Evolutionary conservation across 2,888 invertebrate genomes (phyloP).

Genomic region (Hecatera dysodea): DNA sequence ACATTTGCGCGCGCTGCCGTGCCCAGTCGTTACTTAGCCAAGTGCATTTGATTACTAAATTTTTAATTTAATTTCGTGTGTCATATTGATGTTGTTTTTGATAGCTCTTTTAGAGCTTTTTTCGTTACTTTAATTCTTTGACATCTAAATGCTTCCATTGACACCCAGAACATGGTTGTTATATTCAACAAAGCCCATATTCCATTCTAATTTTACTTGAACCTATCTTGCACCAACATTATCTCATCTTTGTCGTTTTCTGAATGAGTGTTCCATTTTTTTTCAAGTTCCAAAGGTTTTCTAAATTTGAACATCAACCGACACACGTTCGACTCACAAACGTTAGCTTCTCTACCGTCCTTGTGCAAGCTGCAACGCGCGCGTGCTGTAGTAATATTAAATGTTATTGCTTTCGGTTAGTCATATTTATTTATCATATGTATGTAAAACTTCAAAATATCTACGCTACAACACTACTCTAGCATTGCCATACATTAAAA

Average conservation of each 20-base stretch:
- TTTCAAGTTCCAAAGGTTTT: conserved; percentile 6
- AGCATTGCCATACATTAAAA: conserved; percentile 89
- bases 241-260: conserved; percentile 10
- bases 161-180: conserved; percentile 4
- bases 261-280: neutral
- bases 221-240: conserved; percentile 11
- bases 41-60: conserved; percentile 57
- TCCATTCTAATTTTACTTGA: neutral
- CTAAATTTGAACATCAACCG: conserved; percentile 41
- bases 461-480: conserved; percentile 89
- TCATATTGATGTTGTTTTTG: conserved; percentile 40
- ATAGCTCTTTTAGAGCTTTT: conserved; percentile 39
- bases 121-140: neutral
- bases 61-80: conserved; percentile 46
- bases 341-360: conserved; percentile 46
- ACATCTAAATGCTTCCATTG: conserved; percentile 1
- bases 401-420: conserved; percentile 90
- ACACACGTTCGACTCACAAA: conserved; percentile 44
- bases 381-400: conserved; percentile 81
- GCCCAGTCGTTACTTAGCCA: conserved; percentile 65
- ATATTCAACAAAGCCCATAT: neutral
- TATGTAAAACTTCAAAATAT: conserved; percentile 90
- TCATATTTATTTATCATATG: conserved; percentile 81
- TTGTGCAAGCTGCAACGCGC: conserved; percentile 82
- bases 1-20: conserved; percentile 85